phyloP scores from a whole-genome alignment of 1,140 invertebrate genomes.

The Tribolium castaneum region DNA sequence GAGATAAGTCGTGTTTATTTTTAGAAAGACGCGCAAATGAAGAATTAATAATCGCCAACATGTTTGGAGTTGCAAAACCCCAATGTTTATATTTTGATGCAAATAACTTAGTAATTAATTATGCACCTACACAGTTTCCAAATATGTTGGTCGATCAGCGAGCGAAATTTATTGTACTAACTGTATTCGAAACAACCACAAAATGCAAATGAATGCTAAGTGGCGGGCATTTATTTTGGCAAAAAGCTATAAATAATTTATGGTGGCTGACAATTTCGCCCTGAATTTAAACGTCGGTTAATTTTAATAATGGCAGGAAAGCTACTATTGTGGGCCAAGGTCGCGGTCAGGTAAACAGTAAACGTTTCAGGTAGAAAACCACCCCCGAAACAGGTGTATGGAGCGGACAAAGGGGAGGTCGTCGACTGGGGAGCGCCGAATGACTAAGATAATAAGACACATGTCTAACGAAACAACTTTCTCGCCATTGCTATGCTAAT shows the following conservation, averaged over 20 bases:
- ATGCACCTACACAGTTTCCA: not conserved
- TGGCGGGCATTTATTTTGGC: slow-evolving; percentile 13
- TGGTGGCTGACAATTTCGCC: not conserved
- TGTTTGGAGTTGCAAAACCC: not conserved
- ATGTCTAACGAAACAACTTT: slow-evolving; percentile 31
- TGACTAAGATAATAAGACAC: slow-evolving; percentile 32
- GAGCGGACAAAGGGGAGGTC: slow-evolving; percentile 5
- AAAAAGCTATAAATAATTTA: slow-evolving; percentile 27
- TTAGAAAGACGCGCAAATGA: too few relatives aligned
- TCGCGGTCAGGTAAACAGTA: slow-evolving; percentile 10
- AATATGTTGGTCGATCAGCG: not conserved
- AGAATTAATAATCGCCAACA: not conserved
- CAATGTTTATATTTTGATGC: not conserved
- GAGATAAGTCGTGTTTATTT: too few relatives aligned
- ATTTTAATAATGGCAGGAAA: slow-evolving; percentile 19
- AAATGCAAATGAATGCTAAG: slow-evolving; percentile 22
- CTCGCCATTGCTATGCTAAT: slow-evolving; percentile 28
- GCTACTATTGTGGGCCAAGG: slow-evolving; percentile 10
- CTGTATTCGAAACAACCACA: slow-evolving; percentile 12
- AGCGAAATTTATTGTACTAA: slow-evolving; percentile 1
- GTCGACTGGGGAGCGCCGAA: slow-evolving; percentile 12
- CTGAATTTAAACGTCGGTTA: slow-evolving; percentile 12
- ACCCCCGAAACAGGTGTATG: slow-evolving; percentile 8
- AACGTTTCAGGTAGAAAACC: slow-evolving; percentile 11
- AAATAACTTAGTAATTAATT: not conserved